phyloP scores from a whole-genome alignment of 2,113 vertebrate genomes.

The Tretioscincus oriximinensis region DNA sequence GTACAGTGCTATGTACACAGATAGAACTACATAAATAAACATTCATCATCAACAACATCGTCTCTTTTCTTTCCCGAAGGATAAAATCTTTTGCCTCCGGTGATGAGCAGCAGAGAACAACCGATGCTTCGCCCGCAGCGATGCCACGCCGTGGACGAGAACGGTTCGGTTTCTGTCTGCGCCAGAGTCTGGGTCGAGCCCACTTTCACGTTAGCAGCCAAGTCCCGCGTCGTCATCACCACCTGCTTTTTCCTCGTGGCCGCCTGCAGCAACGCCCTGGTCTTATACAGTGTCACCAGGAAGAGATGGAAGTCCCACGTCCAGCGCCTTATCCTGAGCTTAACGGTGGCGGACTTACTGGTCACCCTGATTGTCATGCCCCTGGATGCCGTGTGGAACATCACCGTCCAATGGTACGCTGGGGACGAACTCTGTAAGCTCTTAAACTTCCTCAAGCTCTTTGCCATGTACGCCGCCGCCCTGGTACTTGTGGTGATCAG shows the following conservation, averaged over 20 bases:
- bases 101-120: constrained; percentile 46
- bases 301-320: constrained; percentile 75
- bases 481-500: constrained; percentile 86
- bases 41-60: no score
- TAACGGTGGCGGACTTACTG: constrained; percentile 77
- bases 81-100: neutral
- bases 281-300: constrained; percentile 66
- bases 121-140: neutral
- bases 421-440: constrained; percentile 78
- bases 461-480: constrained; percentile 82
- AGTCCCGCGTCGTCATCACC: constrained; percentile 59
- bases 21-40: no score
- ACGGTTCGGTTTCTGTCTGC: neutral
- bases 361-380: constrained; percentile 83
- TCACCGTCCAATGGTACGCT: constrained; percentile 84
- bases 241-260: constrained; percentile 64
- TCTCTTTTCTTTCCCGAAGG: neutral
- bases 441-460: constrained; percentile 84
- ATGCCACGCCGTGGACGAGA: rapidly evolving
- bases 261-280: constrained; percentile 36
- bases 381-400: constrained; percentile 78
- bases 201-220: constrained; percentile 47
- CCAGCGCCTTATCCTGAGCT: constrained; percentile 76
- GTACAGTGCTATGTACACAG: no score
- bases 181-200: constrained; percentile 59